Evolutionary conservation across 2,888 invertebrate genomes (phyloP), one percentile per base, ranked within the genome.

Genomic region (Neelides folsomi): DNA sequence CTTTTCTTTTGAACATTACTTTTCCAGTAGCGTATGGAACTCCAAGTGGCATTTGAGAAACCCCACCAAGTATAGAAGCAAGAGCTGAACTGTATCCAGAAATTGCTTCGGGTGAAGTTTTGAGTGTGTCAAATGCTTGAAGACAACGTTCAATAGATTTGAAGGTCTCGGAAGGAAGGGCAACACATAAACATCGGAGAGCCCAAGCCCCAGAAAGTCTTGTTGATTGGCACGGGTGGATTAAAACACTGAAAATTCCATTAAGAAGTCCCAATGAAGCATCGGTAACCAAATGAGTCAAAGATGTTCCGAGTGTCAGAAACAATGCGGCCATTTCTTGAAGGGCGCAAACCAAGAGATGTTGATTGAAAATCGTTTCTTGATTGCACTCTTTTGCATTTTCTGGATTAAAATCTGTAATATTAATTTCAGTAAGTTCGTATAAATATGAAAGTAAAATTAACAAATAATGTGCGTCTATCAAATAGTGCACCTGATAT

Each of bases 1-100:
- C 10, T 10, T 41, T 41, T 13, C 9, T 10, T n/a, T 18, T 47
- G 15, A 10, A n/a, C n/a, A n/a, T 63, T 64, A 94, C 84, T 75
- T 97, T 95, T 58, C 95, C 94, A 66, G 94, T 89, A 27, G 88
- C 90, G 71, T 95, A 93, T 0, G 98, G 97, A 39, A 95, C 86
- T 15, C 97, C 94, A 12, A 94, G 75, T 0, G 90, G 88, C 2
- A 92, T 94, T 47, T 86, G 77, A 43, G 85, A 79, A 1, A 89
- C 88, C 50, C 93, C 88, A 16, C 95, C 94, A 45, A 97, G 73
- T 55, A 97, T 83, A 0, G 95, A 90, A 27, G 95, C 88, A 58
- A 98, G 73, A 0, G 95, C 95, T 66, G 85, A 83, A 66, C 94
- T 92, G 68, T 93, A 95, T 6, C 97, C 73, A 10, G 86, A 79